Percentiles rank a stretch among this genome's conserved stretches.
phyloP scores from a whole-genome alignment of 1,140 invertebrate genomes.

The Thaumatotibia leucotreta region DNA sequence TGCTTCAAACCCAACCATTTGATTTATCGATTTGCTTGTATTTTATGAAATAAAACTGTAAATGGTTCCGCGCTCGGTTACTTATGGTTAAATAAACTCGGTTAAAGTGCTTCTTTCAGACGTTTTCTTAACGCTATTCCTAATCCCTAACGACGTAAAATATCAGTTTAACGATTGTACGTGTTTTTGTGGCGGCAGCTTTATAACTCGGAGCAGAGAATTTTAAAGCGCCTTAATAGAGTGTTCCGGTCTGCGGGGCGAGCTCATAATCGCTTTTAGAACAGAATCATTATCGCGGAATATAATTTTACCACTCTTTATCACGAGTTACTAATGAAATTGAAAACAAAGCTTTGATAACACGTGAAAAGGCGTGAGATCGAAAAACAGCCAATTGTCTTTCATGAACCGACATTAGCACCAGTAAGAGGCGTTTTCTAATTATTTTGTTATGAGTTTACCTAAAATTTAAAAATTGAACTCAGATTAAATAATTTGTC shows the following conservation, averaged over 20 bases:
- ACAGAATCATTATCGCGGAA: not conserved
- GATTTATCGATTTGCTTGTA: not conserved
- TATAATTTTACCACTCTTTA: not conserved
- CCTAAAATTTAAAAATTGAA: too few relatives aligned
- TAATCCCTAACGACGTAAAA: slow-evolving; percentile 2
- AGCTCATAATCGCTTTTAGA: slow-evolving; percentile 7
- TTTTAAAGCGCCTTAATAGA: slow-evolving; percentile 5
- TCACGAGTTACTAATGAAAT: not conserved
- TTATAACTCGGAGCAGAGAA: not conserved
- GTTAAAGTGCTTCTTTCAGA: slow-evolving; percentile 1
- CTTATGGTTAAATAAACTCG: slow-evolving; percentile 1
- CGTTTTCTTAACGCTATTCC: not conserved
- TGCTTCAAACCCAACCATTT: not conserved
- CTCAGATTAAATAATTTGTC: too few relatives aligned
- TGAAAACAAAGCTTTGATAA: not conserved
- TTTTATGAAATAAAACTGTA: not conserved
- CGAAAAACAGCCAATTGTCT: not conserved
- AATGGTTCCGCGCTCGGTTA: not conserved
- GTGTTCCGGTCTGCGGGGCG: not conserved
- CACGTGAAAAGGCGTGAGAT: not conserved
- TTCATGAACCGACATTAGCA: too few relatives aligned
- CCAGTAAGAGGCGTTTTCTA: too few relatives aligned
- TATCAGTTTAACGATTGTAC: slow-evolving; percentile 11
- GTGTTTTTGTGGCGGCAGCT: not conserved
- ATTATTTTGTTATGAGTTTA: too few relatives aligned